Percentiles rank a stretch among this genome's conserved stretches.
Evolutionary conservation across 2,797 vertebrate genomes (phyloP).

Genomic region (Dendrocincla fuliginosa): DNA sequence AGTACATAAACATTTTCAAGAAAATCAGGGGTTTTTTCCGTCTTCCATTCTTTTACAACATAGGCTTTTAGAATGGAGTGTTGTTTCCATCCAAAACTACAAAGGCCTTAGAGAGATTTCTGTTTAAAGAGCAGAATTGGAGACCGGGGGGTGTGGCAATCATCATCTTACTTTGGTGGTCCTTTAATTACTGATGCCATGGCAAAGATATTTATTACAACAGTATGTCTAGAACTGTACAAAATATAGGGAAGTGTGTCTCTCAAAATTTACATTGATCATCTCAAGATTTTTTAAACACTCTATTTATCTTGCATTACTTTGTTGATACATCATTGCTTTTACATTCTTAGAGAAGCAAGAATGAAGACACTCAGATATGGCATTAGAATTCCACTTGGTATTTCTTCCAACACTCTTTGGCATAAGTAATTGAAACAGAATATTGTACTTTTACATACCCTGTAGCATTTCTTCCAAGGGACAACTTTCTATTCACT

Average conservation of each 20-base stretch:
- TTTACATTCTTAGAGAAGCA: background rate
- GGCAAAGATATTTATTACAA: background rate
- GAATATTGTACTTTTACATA: background rate
- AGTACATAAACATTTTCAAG: background rate
- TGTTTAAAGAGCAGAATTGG: background rate
- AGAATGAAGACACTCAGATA: background rate
- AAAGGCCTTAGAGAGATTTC: background rate
- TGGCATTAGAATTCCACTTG: background rate
- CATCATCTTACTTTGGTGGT: background rate
- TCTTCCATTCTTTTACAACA: background rate
- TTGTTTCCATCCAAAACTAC: background rate
- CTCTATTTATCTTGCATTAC: background rate
- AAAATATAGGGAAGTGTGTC: background rate
- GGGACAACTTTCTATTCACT: background rate
- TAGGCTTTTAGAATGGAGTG: background rate
- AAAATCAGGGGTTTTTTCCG: background rate
- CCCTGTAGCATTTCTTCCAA: background rate
- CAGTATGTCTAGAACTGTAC: background rate
- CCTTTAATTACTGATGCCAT: background rate
- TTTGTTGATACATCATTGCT: background rate
- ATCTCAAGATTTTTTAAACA: background rate
- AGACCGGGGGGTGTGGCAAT: rapidly evolving
- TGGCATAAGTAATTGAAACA: constrained; percentile 13
- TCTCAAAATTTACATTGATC: background rate
- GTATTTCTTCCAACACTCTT: background rate